Evolutionary conservation across 2,113 vertebrate species (phyloP).

Genomic region (Desmodus rotundus): DNA sequence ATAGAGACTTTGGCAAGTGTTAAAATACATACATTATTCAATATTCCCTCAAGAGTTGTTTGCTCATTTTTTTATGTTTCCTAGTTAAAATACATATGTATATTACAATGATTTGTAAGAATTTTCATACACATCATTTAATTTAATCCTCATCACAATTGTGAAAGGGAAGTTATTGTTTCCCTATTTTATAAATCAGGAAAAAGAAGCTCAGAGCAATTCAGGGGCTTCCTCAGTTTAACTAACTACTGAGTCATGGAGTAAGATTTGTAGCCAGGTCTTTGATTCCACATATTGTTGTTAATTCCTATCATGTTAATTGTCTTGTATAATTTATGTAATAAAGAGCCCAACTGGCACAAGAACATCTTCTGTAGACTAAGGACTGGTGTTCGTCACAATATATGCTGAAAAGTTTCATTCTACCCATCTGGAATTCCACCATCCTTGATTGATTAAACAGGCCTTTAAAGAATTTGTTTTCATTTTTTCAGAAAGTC

Average conservation of each 20-base stretch:
- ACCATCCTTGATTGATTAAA: not conserved
- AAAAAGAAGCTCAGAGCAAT: not conserved
- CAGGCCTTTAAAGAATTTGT: not conserved
- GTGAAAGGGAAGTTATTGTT: not conserved
- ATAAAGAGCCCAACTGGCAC: not conserved
- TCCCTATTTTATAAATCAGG: not conserved
- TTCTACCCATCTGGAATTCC: not conserved
- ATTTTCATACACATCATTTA: not conserved
- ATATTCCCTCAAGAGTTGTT: not conserved
- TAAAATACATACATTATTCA: not conserved
- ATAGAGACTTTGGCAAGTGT: not conserved
- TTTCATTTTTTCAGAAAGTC: not conserved
- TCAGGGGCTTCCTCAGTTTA: not conserved
- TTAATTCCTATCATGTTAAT: not conserved
- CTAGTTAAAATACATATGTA: not conserved
- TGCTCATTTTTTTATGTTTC: not conserved
- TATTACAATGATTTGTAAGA: conserved; percentile 4
- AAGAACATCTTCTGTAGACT: not conserved
- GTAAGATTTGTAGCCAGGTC: not conserved
- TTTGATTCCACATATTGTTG: conserved; percentile 3
- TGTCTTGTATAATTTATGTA: not conserved
- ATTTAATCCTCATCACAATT: not conserved
- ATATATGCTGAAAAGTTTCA: not conserved
- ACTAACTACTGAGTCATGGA: not conserved
- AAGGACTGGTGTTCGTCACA: not conserved